Percentiles rank a stretch among this genome's conserved stretches.
phyloP scores from a whole-genome alignment of 2,888 invertebrate species.

The Euzophera pinguis region DNA sequence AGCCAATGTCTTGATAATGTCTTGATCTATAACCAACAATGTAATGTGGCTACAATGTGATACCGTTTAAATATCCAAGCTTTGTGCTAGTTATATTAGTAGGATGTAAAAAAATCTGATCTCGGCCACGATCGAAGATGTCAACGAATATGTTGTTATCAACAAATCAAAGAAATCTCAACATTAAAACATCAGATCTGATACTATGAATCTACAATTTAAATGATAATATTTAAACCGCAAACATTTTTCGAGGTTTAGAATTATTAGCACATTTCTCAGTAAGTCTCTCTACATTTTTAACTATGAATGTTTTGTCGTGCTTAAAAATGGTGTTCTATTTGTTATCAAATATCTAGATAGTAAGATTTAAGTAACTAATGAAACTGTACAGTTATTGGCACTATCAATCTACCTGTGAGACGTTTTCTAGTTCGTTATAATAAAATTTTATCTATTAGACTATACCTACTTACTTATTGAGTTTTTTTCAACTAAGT shows the following conservation, averaged over 20 bases:
- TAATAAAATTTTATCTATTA: conserved; percentile 38
- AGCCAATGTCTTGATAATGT: conserved; percentile 43
- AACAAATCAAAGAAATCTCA: conserved; percentile 55
- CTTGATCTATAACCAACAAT: conserved; percentile 28
- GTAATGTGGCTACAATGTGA: conserved; percentile 69
- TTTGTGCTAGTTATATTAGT: conserved; percentile 61
- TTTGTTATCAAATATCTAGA: conserved; percentile 80
- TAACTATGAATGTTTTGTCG: conserved; percentile 81
- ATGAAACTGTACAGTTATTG: conserved; percentile 74
- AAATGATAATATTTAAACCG: conserved; percentile 45
- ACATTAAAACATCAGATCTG: conserved; percentile 60
- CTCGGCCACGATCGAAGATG: conserved; percentile 71
- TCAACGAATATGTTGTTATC: conserved; percentile 62
- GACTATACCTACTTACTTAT: conserved; percentile 20
- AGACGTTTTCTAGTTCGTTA: conserved; percentile 38
- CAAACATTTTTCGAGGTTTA: conserved; percentile 66
- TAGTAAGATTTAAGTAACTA: conserved; percentile 75
- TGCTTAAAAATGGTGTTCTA: conserved; percentile 81
- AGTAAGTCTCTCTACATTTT: conserved; percentile 81
- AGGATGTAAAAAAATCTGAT: conserved; percentile 58
- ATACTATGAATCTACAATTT: conserved; percentile 60
- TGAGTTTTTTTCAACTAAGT: conserved; percentile 41
- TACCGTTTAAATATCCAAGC: conserved; percentile 65
- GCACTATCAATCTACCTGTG: conserved; percentile 65
- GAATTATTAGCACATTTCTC: conserved; percentile 81